These are phyloP conservation scores for Pachyuromys duprasi DNA, from an alignment of 2,797 vertebrate genomes.

Conservation along the genomic window DNA sequence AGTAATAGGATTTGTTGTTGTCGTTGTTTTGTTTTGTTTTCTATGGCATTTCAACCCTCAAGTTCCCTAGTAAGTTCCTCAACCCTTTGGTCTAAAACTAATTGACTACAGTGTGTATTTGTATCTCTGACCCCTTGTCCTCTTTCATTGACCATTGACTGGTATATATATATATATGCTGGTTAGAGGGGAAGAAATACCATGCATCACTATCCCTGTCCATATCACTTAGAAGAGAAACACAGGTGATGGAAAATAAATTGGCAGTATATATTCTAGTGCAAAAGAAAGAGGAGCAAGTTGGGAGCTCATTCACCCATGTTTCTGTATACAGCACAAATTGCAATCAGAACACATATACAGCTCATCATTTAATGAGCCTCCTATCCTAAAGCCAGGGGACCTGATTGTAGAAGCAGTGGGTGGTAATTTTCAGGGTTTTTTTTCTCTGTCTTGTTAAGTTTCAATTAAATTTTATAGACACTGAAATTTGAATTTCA, in stretches of 20 bases:
- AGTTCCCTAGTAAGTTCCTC: not conserved
- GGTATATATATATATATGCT: too few relatives aligned
- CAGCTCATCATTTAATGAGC: slow-evolving; percentile 14
- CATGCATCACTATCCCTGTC: not conserved
- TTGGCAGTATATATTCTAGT: not conserved
- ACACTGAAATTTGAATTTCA: slow-evolving; percentile 31
- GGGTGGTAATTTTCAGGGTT: not conserved
- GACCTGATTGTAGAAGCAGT: slow-evolving; percentile 17
- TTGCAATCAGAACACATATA: not conserved
- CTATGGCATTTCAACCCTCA: not conserved
- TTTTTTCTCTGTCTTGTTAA: slow-evolving; percentile 10
- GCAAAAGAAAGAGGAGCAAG: not conserved
- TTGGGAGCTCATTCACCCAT: not conserved
- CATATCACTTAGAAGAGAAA: not conserved
- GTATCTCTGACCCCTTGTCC: not conserved
- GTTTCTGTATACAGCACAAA: not conserved
- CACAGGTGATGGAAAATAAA: not conserved
- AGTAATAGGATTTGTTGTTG: not conserved
- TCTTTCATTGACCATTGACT: not conserved
- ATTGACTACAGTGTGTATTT: not conserved
- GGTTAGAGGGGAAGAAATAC: not conserved
- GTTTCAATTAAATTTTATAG: slow-evolving; percentile 9
- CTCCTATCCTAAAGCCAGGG: not conserved
- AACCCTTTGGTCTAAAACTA: not conserved
- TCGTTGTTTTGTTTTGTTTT: not conserved